Evolutionary conservation across 2,113 vertebrate genomes (phyloP).

Genomic region (Theristicus caerulescens): DNA sequence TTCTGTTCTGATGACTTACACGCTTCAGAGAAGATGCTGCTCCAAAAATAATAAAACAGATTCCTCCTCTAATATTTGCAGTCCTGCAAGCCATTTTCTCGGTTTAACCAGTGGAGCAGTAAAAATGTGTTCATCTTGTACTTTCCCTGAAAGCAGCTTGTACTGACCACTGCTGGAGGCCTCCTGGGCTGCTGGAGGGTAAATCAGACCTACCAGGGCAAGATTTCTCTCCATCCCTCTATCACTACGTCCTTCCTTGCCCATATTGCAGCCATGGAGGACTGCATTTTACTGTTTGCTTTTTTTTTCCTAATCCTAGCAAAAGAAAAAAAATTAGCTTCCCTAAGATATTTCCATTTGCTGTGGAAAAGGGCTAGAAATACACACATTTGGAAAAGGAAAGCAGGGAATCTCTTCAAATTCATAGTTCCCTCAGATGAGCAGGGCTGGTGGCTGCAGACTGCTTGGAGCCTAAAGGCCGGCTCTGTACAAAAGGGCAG

Average conservation of each 20-base stretch:
- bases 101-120: neutral
- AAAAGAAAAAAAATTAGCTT: neutral
- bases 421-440: neutral
- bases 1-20: conserved; percentile 19
- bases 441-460: conserved; percentile 38
- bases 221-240: neutral
- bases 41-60: neutral
- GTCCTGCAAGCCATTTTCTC: neutral
- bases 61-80: neutral
- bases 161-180: neutral
- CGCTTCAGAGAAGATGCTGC: neutral
- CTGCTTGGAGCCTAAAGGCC: conserved; percentile 64
- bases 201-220: neutral
- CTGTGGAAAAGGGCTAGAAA: neutral
- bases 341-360: neutral
- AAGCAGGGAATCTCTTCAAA: conserved; percentile 23
- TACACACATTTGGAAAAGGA: neutral
- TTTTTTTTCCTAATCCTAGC: neutral
- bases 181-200: neutral
- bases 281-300: neutral
- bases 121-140: neutral
- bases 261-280: neutral
- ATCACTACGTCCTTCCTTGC: neutral
- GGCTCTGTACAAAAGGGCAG: conserved; percentile 66
- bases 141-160: neutral